Conservation (phyloP, 2,797 vertebrate species). For the Coendou prehensilis region DNA sequence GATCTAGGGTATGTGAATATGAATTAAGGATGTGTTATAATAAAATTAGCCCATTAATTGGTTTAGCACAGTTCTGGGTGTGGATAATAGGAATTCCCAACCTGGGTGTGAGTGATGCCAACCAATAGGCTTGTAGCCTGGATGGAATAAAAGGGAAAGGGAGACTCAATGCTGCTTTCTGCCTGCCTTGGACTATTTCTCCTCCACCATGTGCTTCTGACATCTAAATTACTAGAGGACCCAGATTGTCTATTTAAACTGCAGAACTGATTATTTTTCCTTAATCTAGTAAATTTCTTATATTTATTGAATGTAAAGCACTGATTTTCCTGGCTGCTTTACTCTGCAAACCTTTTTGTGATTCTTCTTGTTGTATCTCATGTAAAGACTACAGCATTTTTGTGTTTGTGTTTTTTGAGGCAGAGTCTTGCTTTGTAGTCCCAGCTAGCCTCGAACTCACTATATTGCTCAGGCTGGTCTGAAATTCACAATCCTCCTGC, state of each 20-base stretch:
- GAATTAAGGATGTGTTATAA: no score
- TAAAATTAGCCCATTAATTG: no score
- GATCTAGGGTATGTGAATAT: no score
- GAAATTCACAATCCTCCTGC: neutral
- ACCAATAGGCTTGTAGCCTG: no score
- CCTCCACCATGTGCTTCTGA: no score
- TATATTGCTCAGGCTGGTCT: neutral
- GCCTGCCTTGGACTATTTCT: no score
- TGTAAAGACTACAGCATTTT: neutral
- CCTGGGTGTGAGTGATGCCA: no score
- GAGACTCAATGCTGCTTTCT: no score
- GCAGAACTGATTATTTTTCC: neutral
- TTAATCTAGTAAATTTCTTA: neutral
- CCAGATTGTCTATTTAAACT: neutral
- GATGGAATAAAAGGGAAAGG: no score
- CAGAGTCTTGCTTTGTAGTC: neutral
- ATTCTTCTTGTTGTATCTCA: constrained; percentile 18
- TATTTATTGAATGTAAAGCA: constrained; percentile 38
- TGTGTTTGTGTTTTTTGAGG: neutral
- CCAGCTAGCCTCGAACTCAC: neutral
- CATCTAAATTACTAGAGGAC: neutral
- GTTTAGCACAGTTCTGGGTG: no score
- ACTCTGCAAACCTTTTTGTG: constrained; percentile 8
- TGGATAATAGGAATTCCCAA: no score
- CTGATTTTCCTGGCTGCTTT: neutral